Percentiles rank a stretch among this genome's conserved stretches.
These are phyloP conservation scores for Anadara kagoshimensis DNA, from an alignment of 1,140 invertebrate genomes.

Conservation along the genomic window DNA sequence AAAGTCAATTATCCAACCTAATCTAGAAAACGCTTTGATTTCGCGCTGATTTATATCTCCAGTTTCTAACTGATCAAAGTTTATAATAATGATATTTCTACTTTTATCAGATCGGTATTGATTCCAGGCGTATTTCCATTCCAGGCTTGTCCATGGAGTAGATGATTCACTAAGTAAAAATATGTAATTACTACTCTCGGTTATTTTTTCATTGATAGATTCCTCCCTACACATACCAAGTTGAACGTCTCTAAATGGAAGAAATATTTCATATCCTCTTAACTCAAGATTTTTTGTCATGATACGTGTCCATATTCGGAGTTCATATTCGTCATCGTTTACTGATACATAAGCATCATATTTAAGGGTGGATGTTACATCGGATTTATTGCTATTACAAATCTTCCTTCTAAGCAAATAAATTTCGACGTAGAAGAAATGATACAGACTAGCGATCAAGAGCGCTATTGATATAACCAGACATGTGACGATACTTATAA, in stretches of 20 bases:
- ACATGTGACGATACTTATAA: constrained; percentile 1
- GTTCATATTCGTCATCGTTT: constrained; percentile 10
- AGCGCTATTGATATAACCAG: background rate
- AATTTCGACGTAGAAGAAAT: constrained; percentile 25
- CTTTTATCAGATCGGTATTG: constrained; percentile 2
- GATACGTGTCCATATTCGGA: constrained; percentile 15
- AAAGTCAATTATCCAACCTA: constrained; percentile 24
- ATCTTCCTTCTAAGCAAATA: constrained; percentile 14
- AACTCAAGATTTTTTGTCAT: background rate
- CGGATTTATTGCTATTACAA: too few species aligned
- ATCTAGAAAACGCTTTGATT: constrained; percentile 24
- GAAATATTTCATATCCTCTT: constrained; percentile 17
- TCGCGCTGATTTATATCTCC: background rate
- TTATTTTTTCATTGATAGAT: constrained; percentile 16
- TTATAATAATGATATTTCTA: constrained; percentile 28
- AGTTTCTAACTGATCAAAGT: constrained; percentile 17
- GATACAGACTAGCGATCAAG: background rate
- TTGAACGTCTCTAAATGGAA: constrained; percentile 7
- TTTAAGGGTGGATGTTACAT: background rate
- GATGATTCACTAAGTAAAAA: constrained; percentile 1
- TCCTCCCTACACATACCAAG: constrained; percentile 13
- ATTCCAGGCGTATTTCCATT: constrained; percentile 32
- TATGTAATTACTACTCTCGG: constrained; percentile 7
- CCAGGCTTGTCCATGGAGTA: constrained; percentile 8
- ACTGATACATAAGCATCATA: constrained; percentile 37